Evolutionary conservation across 2,113 vertebrate genomes (phyloP), one percentile per base, ranked within the genome.

Genomic region (Aspidoscelis tigris): DNA sequence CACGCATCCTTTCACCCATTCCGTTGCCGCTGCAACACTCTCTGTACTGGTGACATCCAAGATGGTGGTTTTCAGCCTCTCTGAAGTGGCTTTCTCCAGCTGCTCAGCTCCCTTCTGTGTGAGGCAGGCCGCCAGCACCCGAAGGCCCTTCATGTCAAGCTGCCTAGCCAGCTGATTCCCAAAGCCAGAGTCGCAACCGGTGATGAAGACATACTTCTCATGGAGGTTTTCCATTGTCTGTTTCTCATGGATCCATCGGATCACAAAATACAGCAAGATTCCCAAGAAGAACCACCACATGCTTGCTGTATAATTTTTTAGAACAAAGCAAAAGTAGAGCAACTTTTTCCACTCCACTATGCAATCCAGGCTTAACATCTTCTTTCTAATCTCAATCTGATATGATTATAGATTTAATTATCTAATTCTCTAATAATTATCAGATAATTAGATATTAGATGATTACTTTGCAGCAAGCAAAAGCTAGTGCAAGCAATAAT

Each of bases 121-220:
- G 10, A 97, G 86, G 86, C 97, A 98, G 0, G 95, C 94, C 2
- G 97, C 97, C 14, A 97, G 88, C 75, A 97, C 96, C 1, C 58
- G 77, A 89, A 97, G 94, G 5, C 96, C 96, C 86, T 88, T 90
- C 5, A 82, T 47, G 18, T 97, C 96, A 84, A 98, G 92, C 88
- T 96, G 96, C 58, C 81, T 91, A 80, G 97, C 97, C 88, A 97
- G 85, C 82, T 95, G 91, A 53, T 97, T 95, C 43, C 97, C 97
- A 24, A 98, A 98, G 76, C 97, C 97, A 1, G 97, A 97, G 88
- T 98, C 97, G n/a, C 97, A 98, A 84, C 97, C 97, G 0, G 97
- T 98, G 92, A 98, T 96, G 80, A 98, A 84, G 83, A 98, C 96
- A 2, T 96, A 93, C 85, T 95, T 95, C 80, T 95, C 91, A 0